Evolutionary conservation across 2,797 vertebrate genomes (phyloP), one percentile per base, ranked within the genome.

Genomic region (Tadarida brasiliensis): DNA sequence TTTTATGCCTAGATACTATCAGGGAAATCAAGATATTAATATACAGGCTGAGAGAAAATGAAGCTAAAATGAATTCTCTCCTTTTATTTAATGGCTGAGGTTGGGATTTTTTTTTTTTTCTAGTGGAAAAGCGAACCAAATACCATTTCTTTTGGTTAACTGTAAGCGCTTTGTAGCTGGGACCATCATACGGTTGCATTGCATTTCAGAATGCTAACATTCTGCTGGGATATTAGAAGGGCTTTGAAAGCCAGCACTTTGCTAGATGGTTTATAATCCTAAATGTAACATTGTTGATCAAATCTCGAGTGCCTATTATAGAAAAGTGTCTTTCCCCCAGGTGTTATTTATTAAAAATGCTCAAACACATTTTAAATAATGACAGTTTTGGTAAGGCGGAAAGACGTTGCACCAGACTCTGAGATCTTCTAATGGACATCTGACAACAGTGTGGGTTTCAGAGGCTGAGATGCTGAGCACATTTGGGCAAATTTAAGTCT

Each of bases 11-110:
- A 90, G 82, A 96, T 96, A 94, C 85, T 97, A 94, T 94, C 95
- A 73, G 74, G 57, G 59, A 97, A 97, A 97, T 96, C 94, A 97
- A 96, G 94, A 97, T 97, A 97, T 96, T 96, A 97, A 97, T 94
- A 96, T 88, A 95, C 51, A 94, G 59, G 59, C 92, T 94, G 85
- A 96, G 70, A 89, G 85, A 94, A 96, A 97, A 96, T 94, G 86
- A 96, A 96, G 76, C 44, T 94, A 86, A 96, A 96, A 97, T 97
- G 94, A 96, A 97, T 96, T 97, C 49, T 93, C 77, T 78, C 47
- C n/a, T 95, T 97, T 93, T 86, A 89, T 88, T 94, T 97, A 95
- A 91, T 94, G 56, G 67, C 56, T 94, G 71, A 96, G 67, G 70
- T 88, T 57, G 35, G 24, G 11, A n/a, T 28, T 19, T 70, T 96